These are phyloP conservation scores for Drosophila varians DNA, from an alignment of 1,140 invertebrate genomes.

Conservation along the genomic window DNA sequence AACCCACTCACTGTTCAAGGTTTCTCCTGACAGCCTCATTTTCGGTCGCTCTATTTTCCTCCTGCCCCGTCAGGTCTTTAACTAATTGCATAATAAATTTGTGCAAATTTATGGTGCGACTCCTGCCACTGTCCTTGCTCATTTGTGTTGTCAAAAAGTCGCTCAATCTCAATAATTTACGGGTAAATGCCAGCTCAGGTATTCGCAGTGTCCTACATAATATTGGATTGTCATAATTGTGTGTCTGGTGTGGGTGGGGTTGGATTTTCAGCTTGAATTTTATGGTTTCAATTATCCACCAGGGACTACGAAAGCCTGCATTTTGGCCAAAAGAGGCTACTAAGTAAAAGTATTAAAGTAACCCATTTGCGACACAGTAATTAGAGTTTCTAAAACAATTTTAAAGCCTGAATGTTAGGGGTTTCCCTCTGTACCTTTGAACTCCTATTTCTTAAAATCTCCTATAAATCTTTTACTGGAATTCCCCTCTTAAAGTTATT, in stretches of 20 bases:
- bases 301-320: too few relatives aligned
- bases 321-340: too few relatives aligned
- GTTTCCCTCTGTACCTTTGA: not conserved
- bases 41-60: conserved; percentile 1
- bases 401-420: not conserved
- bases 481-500: not conserved
- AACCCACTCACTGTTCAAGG: conserved; percentile 15
- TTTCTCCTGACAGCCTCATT: not conserved
- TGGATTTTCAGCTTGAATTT: conserved; percentile 1
- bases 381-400: not conserved
- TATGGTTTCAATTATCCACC: conserved; percentile 26
- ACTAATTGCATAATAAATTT: conserved; percentile 81
- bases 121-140: conserved; percentile 41
- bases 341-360: too few relatives aligned
- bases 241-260: conserved; percentile 15
- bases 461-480: not conserved
- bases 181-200: conserved; percentile 15
- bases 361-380: not conserved
- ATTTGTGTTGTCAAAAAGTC: conserved; percentile 63
- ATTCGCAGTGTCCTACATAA: conserved; percentile 35
- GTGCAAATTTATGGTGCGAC: conserved; percentile 55
- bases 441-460: not conserved
- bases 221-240: conserved; percentile 43
- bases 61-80: conserved; percentile 40
- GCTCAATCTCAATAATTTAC: conserved; percentile 57